phyloP scores from a whole-genome alignment of 1,140 invertebrate species.

The Drosophila tani region DNA sequence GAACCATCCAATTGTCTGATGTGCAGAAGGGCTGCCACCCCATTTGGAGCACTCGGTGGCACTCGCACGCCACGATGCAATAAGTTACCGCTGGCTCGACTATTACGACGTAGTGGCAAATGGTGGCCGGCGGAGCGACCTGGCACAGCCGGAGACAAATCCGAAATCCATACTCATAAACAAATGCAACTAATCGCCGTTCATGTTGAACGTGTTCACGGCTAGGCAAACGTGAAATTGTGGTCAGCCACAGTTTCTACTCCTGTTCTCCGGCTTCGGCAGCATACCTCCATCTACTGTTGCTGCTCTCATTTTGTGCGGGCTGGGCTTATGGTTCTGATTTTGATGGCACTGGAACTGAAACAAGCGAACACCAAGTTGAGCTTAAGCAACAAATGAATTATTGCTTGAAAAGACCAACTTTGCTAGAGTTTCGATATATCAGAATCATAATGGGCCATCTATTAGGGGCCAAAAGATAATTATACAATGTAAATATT shows the following conservation, averaged over 20 bases:
- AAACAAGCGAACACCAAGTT: constrained; percentile 17
- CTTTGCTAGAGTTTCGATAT: constrained; percentile 7
- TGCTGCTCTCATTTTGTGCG: constrained; percentile 39
- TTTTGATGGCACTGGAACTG: constrained; percentile 35
- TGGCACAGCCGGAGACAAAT: constrained; percentile 75
- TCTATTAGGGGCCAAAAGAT: neutral
- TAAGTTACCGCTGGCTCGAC: constrained; percentile 71
- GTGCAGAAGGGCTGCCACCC: constrained; percentile 34
- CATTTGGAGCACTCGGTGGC: constrained; percentile 49
- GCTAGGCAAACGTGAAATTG: constrained; percentile 78
- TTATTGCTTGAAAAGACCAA: constrained; percentile 16
- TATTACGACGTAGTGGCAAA: constrained; percentile 65
- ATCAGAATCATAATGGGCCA: constrained; percentile 1
- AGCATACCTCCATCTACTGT: constrained; percentile 6
- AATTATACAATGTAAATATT: neutral
- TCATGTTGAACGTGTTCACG: constrained; percentile 83
- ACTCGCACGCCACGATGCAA: constrained; percentile 77
- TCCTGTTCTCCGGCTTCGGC: constrained; percentile 13
- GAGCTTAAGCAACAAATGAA: constrained; percentile 41
- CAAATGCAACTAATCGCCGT: constrained; percentile 83
- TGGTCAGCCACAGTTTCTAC: constrained; percentile 59
- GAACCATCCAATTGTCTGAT: constrained; percentile 52
- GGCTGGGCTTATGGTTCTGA: constrained; percentile 47
- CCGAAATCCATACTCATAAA: constrained; percentile 83
- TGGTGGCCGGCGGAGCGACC: constrained; percentile 27